These are phyloP conservation scores for Mustela nigripes DNA, from an alignment of 2,113 vertebrate species.

Conservation along the genomic window DNA sequence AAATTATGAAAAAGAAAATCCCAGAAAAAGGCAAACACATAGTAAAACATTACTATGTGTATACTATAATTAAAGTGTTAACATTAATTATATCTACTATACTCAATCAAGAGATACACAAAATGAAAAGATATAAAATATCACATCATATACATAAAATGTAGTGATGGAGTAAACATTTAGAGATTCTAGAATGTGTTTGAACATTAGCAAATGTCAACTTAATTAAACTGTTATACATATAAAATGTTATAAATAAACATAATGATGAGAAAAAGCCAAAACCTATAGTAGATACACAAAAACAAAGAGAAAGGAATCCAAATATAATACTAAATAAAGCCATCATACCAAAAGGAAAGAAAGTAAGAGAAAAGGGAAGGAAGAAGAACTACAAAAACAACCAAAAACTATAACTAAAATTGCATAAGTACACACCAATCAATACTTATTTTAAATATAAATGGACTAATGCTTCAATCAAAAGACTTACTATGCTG, in stretches of 20 bases:
- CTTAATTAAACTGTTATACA: not conserved
- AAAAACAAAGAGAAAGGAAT: not conserved
- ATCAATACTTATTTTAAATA: not conserved
- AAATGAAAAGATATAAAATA: not conserved
- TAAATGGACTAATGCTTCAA: not conserved
- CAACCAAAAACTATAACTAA: not conserved
- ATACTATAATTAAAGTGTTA: not conserved
- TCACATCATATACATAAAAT: not conserved
- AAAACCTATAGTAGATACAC: not conserved
- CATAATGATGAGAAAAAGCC: not conserved
- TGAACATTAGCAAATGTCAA: not conserved
- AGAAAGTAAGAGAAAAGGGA: not conserved
- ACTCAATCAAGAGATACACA: not conserved
- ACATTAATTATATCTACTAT: not conserved
- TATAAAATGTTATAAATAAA: not conserved
- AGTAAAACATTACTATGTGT: not conserved
- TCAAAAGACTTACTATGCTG: not conserved
- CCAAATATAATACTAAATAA: not conserved
- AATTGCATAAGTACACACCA: not conserved
- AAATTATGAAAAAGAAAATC: not conserved
- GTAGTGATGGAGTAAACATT: not conserved
- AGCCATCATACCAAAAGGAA: not conserved
- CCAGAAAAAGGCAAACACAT: not conserved
- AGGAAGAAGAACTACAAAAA: not conserved
- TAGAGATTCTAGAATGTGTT: not conserved